phyloP scores from a whole-genome alignment of 2,113 vertebrate genomes.

The Spea bombifrons region DNA sequence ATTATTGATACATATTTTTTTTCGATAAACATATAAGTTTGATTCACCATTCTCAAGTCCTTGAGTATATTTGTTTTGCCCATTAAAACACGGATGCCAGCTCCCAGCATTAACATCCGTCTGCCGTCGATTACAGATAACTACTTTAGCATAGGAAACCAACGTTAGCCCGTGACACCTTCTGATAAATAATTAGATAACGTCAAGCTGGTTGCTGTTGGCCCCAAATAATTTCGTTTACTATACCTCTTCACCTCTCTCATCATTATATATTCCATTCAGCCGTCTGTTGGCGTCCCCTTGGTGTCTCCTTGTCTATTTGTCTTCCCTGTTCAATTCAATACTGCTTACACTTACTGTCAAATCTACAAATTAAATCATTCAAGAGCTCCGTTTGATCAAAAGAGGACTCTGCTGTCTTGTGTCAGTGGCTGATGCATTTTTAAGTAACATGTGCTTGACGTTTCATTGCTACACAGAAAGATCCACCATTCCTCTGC shows the following conservation, averaged over 20 bases:
- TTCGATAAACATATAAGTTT: too few species aligned
- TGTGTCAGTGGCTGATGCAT: conserved; percentile 48
- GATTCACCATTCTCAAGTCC: too few species aligned
- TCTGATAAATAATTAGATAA: conserved; percentile 46
- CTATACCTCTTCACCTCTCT: conserved; percentile 41
- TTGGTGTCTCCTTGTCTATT: conserved; percentile 48
- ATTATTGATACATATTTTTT: too few species aligned
- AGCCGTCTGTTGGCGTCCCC: conserved; percentile 33
- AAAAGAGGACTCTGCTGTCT: conserved; percentile 47
- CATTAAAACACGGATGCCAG: not conserved
- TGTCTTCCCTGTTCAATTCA: conserved; percentile 48
- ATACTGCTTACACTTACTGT: conserved; percentile 48
- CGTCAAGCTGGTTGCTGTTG: conserved; percentile 40
- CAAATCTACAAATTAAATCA: conserved; percentile 50
- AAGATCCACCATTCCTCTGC: conserved; percentile 45
- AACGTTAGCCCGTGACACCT: conserved; percentile 11
- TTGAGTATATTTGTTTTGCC: not conserved
- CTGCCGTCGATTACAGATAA: not conserved
- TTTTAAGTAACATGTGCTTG: conserved; percentile 47
- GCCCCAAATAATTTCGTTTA: conserved; percentile 44
- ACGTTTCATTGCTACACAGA: conserved; percentile 46
- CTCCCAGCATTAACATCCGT: not conserved
- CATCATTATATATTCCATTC: conserved; percentile 44
- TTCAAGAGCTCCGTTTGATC: conserved; percentile 46
- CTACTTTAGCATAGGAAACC: conserved; percentile 37